Percentiles rank a stretch among this genome's conserved stretches.
phyloP scores from a whole-genome alignment of 2,797 vertebrate genomes.

The Dryobates pubescens region DNA sequence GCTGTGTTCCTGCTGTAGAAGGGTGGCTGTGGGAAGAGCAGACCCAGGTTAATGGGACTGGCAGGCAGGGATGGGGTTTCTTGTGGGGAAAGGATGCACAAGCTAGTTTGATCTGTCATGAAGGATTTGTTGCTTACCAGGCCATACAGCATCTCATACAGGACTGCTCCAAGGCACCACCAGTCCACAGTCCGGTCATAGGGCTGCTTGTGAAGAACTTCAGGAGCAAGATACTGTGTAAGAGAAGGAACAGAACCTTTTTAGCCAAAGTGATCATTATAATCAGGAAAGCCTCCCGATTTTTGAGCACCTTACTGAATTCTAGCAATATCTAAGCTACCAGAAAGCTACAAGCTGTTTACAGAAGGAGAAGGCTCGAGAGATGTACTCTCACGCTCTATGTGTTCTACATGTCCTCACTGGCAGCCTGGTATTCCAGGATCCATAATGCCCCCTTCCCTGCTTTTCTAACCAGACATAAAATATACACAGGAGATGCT shows the following conservation, averaged over 20 bases:
- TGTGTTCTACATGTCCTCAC: fast-evolving
- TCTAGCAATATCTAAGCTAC: neutral
- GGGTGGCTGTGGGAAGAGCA: slow-evolving; percentile 84
- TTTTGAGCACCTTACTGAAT: neutral
- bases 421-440: neutral
- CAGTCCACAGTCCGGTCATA: slow-evolving; percentile 98
- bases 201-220: slow-evolving; percentile 98
- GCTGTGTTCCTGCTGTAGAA: slow-evolving; percentile 99
- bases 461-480: neutral
- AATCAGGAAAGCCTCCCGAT: neutral
- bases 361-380: neutral
- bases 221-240: slow-evolving; percentile 93
- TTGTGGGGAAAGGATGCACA: fast-evolving
- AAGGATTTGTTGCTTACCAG: slow-evolving; percentile 83
- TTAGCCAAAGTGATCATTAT: neutral
- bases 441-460: neutral
- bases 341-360: neutral
- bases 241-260: neutral
- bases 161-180: slow-evolving; percentile 98
- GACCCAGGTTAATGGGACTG: neutral
- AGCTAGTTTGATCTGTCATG: neutral
- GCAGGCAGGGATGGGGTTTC: neutral
- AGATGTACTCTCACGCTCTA: neutral
- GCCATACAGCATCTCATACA: slow-evolving; percentile 99
- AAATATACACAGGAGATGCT: neutral